phyloP scores from a whole-genome alignment of 2,888 invertebrate species.

The Scaptomyza reducta region DNA sequence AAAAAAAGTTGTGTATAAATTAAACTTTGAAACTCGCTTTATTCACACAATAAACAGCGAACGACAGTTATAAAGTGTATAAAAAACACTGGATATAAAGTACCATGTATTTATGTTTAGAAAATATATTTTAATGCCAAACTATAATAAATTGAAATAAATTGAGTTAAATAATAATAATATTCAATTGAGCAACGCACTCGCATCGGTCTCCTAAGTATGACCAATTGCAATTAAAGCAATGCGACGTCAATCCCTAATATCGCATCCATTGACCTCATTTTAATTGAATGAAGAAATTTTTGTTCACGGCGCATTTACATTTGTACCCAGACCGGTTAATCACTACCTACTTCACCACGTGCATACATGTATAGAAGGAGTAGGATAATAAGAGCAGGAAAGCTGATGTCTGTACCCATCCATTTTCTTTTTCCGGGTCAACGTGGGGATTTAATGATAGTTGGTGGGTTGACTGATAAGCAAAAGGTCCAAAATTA shows the following conservation, averaged over 20 bases:
- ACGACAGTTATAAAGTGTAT: neutral
- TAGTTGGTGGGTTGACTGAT: conserved; percentile 35
- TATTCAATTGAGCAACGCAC: no score
- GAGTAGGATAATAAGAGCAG: conserved; percentile 4
- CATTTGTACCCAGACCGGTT: neutral
- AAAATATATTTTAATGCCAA: neutral
- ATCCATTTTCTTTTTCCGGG: conserved; percentile 11
- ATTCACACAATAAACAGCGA: conserved; percentile 6
- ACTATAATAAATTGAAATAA: neutral
- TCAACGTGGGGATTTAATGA: conserved; percentile 15
- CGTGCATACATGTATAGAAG: neutral
- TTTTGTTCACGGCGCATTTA: neutral
- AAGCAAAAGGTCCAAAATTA: conserved; percentile 71
- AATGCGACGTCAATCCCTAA: neutral
- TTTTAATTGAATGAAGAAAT: neutral
- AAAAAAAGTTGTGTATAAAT: conserved; percentile 39
- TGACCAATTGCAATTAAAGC: no score
- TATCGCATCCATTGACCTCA: neutral
- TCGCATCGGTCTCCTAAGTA: no score
- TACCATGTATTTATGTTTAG: conserved; percentile 3
- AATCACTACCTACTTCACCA: neutral
- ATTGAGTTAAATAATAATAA: no score
- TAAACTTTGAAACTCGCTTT: conserved; percentile 28
- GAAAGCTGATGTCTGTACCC: conserved; percentile 14
- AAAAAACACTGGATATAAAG: neutral